These are phyloP conservation scores for Corythaixoides concolor DNA, from an alignment of 2,113 vertebrate genomes.

Conservation along the genomic window DNA sequence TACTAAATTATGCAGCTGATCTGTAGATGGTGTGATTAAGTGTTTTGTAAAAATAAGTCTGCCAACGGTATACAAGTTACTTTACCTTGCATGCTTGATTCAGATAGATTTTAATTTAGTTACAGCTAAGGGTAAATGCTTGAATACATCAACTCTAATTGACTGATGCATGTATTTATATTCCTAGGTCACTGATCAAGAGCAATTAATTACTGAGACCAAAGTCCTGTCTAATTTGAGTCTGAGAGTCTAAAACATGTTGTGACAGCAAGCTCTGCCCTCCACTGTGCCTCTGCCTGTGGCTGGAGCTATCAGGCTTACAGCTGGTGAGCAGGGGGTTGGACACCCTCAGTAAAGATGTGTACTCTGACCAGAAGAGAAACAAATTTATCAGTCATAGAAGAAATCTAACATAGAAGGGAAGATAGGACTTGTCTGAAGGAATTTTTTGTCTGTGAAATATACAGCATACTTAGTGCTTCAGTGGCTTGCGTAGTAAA, in stretches of 20 bases:
- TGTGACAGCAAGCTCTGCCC: neutral
- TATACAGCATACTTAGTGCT: neutral
- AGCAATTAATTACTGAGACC: neutral
- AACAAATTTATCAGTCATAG: neutral
- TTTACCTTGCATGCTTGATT: constrained; percentile 2
- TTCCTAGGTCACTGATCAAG: constrained; percentile 19
- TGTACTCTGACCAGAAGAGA: neutral
- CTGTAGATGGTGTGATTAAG: neutral
- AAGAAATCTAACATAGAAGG: neutral
- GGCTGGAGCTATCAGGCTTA: neutral
- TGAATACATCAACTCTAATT: constrained; percentile 34
- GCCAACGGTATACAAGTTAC: neutral
- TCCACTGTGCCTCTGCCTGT: neutral
- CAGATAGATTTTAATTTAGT: constrained; percentile 11
- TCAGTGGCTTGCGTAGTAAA: neutral
- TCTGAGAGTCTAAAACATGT: neutral
- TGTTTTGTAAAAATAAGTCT: constrained; percentile 27
- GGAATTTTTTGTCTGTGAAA: neutral
- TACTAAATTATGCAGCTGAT: constrained; percentile 6
- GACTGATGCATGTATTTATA: constrained; percentile 29
- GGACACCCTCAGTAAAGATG: neutral
- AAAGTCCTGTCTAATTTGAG: neutral
- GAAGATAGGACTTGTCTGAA: neutral
- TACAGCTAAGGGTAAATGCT: neutral
- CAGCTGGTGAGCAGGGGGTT: neutral